phyloP scores from a whole-genome alignment of 1,140 invertebrate genomes.

The Drosophila pectinifera region DNA sequence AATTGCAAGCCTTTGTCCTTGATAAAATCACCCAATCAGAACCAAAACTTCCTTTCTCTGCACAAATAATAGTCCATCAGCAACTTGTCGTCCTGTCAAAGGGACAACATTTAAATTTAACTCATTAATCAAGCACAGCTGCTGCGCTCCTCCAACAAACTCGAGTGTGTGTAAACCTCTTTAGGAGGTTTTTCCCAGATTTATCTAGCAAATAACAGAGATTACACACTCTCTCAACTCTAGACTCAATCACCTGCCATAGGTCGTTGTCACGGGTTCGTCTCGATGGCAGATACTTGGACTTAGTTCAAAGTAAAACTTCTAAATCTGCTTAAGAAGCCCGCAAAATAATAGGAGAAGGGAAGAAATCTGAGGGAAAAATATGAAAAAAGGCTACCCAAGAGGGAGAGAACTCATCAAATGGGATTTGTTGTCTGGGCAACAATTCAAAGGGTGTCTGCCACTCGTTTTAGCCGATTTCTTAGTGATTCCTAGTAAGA shows the following conservation, averaged over 20 bases:
- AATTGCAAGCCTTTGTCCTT: accelerated
- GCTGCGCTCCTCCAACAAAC: neutral
- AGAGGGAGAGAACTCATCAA: slow-evolving; percentile 57
- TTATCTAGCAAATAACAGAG: slow-evolving; percentile 35
- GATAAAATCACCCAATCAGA: neutral
- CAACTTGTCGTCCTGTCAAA: slow-evolving; percentile 34
- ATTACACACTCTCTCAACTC: slow-evolving; percentile 22
- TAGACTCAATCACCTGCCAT: slow-evolving; percentile 39
- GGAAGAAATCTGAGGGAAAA: slow-evolving; percentile 1
- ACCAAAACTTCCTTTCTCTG: neutral
- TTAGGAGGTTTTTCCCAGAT: slow-evolving; percentile 29
- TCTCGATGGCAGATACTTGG: neutral
- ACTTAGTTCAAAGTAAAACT: slow-evolving; percentile 29
- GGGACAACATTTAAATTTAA: slow-evolving; percentile 32
- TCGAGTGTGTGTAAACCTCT: neutral
- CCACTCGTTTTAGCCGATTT: slow-evolving; percentile 51
- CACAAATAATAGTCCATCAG: slow-evolving; percentile 14
- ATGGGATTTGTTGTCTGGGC: slow-evolving; percentile 71
- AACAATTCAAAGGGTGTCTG: slow-evolving; percentile 39
- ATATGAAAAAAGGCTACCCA: slow-evolving; percentile 12
- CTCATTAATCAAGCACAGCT: slow-evolving; percentile 36
- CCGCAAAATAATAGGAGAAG: slow-evolving; percentile 25
- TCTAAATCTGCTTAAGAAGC: slow-evolving; percentile 33
- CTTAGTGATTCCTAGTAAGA: slow-evolving; percentile 15
- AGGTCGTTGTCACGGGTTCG: slow-evolving; percentile 6